Base-by-base conservation (phyloP, 2,113 vertebrate genomes). In the Austrofundulus limnaeus region DNA sequence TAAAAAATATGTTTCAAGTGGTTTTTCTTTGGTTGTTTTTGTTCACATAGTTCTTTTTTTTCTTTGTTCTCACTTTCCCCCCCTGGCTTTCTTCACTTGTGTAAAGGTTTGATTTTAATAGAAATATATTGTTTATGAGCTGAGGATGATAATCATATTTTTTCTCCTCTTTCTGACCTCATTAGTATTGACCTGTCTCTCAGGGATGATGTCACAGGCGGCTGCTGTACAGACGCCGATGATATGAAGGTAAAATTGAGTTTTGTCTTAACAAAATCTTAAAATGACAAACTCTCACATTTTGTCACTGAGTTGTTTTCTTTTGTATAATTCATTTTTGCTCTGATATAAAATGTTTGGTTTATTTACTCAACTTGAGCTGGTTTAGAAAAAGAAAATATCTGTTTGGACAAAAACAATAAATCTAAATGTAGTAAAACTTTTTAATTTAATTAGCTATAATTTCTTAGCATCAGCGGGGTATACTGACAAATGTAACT, bases 101-200 rank as follows among this genome's bases (percentile, higher is more conserved):
- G 49, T 72, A 69, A 66, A 84, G 55, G 72, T 64, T 75, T 60
- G 61, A 64, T 85, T 80, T 82, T 88, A 90, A 90, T 90, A 79
- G 82, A 87, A 88, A 89, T 75, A 75, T 89, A 90, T 93, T 91
- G 82, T 90, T 90, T 88, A 88, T 91, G 87, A 91, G 85, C 83
- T 83, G 71, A 56, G 64, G 60, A 72, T 60, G 46, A 56, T 85
- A 85, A 91, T 87, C 75, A 63, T 63, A 91, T 93, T 89, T 61
- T 41, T 58, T 68, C 77, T 67, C 67, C 69, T 86, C 56, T 59
- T 53, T 16, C 70, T 89, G 82, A 92, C 85, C 84, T 87, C 75
- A 85, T 93, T 92, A 90, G 90, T 92, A 92, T 92, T 87, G 92
- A 93, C 85, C 86, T 83, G 81, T 84, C 77, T 72, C 75, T 68